phyloP scores from a whole-genome alignment of 2,113 vertebrate species.

The Salvelinus fontinalis region DNA sequence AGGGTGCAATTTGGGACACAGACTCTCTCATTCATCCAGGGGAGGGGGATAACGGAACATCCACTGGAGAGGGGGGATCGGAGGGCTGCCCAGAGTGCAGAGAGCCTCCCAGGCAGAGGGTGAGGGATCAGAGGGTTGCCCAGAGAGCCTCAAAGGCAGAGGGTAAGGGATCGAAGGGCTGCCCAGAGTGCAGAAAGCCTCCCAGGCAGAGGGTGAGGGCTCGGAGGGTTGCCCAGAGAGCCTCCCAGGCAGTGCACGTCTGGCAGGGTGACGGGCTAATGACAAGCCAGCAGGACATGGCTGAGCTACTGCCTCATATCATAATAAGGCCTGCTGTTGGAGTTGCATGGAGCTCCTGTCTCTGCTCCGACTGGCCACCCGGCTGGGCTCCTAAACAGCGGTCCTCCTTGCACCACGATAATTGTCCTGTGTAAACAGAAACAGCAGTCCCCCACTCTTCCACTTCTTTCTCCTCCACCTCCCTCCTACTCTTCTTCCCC shows the following conservation, averaged over 20 bases:
- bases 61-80: background rate
- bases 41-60: slow-evolving; percentile 11
- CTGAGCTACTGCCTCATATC: slow-evolving; percentile 6
- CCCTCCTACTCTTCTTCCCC: background rate
- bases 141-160: no score
- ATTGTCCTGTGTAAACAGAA: slow-evolving; percentile 37
- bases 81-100: no score
- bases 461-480: background rate
- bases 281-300: slow-evolving; percentile 26
- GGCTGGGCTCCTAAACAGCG: slow-evolving; percentile 22
- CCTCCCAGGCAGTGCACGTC: background rate
- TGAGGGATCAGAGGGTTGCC: no score
- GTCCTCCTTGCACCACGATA: slow-evolving; percentile 22
- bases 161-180: no score
- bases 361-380: background rate
- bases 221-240: slow-evolving; percentile 8
- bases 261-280: slow-evolving; percentile 34
- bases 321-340: slow-evolving; percentile 32
- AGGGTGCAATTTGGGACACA: no score
- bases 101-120: no score
- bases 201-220: background rate
- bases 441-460: background rate
- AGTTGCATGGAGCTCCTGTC: background rate
- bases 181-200: no score
- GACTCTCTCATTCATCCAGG: background rate